These are phyloP conservation scores for Sabatieria punctata DNA, from an alignment of 2,888 invertebrate species.

Conservation along the genomic window DNA sequence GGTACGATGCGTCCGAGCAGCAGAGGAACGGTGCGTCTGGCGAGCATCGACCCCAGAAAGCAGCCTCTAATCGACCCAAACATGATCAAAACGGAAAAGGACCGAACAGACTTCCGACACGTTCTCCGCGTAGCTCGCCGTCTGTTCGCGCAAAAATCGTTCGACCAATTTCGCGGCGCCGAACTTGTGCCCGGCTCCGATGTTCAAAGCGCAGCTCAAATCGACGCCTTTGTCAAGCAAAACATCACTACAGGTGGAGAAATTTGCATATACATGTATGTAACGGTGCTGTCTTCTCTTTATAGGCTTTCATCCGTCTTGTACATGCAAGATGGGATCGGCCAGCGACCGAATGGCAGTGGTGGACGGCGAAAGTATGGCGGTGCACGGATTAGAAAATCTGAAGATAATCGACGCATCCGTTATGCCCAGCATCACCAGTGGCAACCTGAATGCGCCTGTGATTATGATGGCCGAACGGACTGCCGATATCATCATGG, in stretches of 20 bases:
- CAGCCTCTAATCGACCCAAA: conserved; percentile 75
- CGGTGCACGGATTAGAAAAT: conserved; percentile 18
- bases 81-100: conserved; percentile 52
- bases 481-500: conserved; percentile 35
- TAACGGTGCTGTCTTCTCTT: too few relatives aligned
- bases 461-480: conserved; percentile 35
- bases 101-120: conserved; percentile 27
- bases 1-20: conserved; percentile 59
- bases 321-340: conserved; percentile 54
- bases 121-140: conserved; percentile 16
- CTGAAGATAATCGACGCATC: conserved; percentile 66
- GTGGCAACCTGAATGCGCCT: conserved; percentile 47
- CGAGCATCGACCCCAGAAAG: conserved; percentile 55
- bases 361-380: conserved; percentile 44
- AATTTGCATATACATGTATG: too few relatives aligned
- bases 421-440: conserved; percentile 52
- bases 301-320: conserved; percentile 59
- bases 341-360: conserved; percentile 41
- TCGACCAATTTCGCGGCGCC: conserved; percentile 25
- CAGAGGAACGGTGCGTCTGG: conserved; percentile 57
- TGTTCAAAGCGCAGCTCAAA: not conserved
- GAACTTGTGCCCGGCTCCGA: conserved; percentile 26
- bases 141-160: conserved; percentile 22
- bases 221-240: not conserved
- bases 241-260: too few relatives aligned